Evolutionary conservation across 2,888 invertebrate species (phyloP).

Genomic region (Agelastica alni): DNA sequence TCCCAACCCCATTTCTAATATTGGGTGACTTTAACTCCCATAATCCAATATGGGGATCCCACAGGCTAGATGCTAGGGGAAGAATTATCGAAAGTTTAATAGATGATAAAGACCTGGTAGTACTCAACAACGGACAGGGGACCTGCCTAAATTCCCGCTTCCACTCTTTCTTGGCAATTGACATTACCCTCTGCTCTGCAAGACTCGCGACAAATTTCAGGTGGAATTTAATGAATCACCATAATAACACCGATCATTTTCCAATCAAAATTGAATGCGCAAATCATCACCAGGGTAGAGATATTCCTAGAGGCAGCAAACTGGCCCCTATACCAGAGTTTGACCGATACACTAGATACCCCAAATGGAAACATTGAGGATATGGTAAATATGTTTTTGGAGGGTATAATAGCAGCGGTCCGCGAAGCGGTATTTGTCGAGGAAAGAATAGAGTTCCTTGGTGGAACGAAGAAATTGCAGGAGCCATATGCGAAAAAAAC

Average conservation of each 20-base stretch:
- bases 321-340: no score
- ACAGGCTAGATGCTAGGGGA: slow-evolving; percentile 5
- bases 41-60: slow-evolving; percentile 6
- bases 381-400: no score
- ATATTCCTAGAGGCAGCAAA: background rate
- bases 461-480: background rate
- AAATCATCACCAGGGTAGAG: no score
- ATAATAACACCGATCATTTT: slow-evolving; percentile 5
- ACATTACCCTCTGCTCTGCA: slow-evolving; percentile 5
- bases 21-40: no score
- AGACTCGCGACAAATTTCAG: slow-evolving; percentile 7
- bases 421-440: background rate
- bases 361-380: no score
- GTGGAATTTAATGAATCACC: slow-evolving; percentile 4
- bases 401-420: no score
- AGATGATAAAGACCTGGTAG: no score
- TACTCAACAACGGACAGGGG: no score
- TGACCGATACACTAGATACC: no score
- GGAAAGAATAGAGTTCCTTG: no score
- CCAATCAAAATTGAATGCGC: no score
- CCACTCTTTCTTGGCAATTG: slow-evolving; percentile 4
- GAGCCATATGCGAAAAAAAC: background rate
- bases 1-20: no score
- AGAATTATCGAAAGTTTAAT: slow-evolving; percentile 8
- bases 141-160: slow-evolving; percentile 6